Conservation (phyloP, 2,113 vertebrate species). For the Speoplatyrhinus poulsoni region DNA sequence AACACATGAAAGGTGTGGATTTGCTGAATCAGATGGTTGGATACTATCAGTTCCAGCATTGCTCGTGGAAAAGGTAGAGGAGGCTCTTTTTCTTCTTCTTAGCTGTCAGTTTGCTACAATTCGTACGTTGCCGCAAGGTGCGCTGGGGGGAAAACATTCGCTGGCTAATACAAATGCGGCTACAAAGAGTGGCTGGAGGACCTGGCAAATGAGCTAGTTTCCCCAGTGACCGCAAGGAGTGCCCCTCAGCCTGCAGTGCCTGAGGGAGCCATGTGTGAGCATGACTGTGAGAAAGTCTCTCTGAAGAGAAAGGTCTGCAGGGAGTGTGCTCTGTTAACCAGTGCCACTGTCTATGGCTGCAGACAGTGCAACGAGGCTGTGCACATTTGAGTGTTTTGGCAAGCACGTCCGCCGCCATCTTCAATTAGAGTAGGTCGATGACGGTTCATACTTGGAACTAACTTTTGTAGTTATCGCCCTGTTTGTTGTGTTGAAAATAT, state of each 20-base stretch:
- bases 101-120: background rate
- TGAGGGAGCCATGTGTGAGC: background rate
- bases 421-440: too few species aligned
- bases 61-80: background rate
- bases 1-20: slow-evolving; percentile 8
- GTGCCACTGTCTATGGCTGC: background rate
- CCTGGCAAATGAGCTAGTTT: background rate
- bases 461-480: too few species aligned
- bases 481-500: too few species aligned
- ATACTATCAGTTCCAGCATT: slow-evolving; percentile 1
- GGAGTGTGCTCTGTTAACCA: background rate
- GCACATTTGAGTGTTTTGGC: background rate
- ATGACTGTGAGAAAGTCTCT: background rate
- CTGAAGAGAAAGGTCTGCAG: background rate
- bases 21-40: background rate
- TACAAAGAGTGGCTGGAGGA: slow-evolving; percentile 12
- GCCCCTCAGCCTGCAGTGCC: background rate
- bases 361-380: slow-evolving; percentile 4
- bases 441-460: too few species aligned
- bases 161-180: background rate
- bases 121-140: background rate
- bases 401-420: too few species aligned
- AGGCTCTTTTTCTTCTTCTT: slow-evolving; percentile 2
- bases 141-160: background rate
- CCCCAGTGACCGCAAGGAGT: background rate